A percentile compares a stretch with the other conserved stretches of the same genome.
phyloP scores from a whole-genome alignment of 2,113 vertebrate genomes.

The Columba livia region DNA sequence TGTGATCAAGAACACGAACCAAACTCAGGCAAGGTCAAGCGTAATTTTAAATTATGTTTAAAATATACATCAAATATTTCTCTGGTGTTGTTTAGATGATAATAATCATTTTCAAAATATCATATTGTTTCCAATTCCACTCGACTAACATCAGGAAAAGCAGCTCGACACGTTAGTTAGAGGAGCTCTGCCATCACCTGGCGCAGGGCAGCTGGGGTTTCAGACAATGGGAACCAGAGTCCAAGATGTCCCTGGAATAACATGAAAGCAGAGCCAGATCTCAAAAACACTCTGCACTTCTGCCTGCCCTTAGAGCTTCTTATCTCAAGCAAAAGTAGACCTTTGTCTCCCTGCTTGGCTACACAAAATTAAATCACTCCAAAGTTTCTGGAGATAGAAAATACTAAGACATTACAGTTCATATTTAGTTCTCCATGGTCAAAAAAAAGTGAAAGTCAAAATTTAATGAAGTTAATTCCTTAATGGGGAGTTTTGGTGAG shows the following conservation, averaged over 20 bases:
- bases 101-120: not conserved
- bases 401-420: not conserved
- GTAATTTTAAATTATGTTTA: not conserved
- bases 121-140: not conserved
- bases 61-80: not conserved
- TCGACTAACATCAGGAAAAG: not conserved
- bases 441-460: fast-evolving
- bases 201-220: not conserved
- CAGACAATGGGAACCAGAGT: not conserved
- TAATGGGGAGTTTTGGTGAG: not conserved
- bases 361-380: not conserved
- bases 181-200: not conserved
- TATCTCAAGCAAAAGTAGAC: not conserved
- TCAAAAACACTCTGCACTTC: not conserved
- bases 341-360: not conserved
- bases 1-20: not conserved
- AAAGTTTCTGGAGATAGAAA: not conserved
- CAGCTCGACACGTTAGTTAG: not conserved
- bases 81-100: not conserved
- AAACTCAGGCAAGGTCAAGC: not conserved
- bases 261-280: not conserved
- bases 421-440: not conserved
- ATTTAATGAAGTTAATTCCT: not conserved
- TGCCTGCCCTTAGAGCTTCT: not conserved
- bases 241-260: not conserved